Evolutionary conservation across 1,140 invertebrate species (phyloP), one percentile per base, ranked within the genome.

Genomic region (Paracyclopina nana): DNA sequence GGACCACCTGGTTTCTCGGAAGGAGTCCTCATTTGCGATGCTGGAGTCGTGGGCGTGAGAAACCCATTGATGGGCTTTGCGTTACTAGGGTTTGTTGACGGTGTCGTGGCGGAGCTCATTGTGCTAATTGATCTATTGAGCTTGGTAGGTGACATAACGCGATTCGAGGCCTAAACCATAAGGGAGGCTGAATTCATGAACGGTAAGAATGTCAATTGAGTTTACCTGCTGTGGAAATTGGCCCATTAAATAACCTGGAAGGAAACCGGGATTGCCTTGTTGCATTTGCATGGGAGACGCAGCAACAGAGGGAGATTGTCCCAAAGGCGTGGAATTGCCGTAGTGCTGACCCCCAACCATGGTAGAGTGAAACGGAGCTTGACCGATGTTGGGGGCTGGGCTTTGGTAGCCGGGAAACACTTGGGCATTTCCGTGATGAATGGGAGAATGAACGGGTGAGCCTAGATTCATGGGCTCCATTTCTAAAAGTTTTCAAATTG

Each of bases 391-490:
- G n/a, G n/a, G n/a, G n/a, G n/a, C n/a, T n/a, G n/a, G n/a, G n/a
- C n/a, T n/a, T n/a, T n/a, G n/a, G n/a, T n/a, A n/a, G n/a, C n/a
- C n/a, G n/a, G n/a, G n/a, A n/a, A 8, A 20, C 20, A 20, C 34
- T n/a, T 9, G 34, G 34, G 12, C 4, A 27, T 45, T 22, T 22
- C n/a, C 14, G 25, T 45, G 43, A 22, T 2, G 43, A 27, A 22
- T 3, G 16, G 45, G 45, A 12, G 45, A 48, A 22, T 48, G 45
- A 6, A 50, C 48, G 9, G 50, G 50, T 6, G 50, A 52, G 11
- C 50, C 50, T 11, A 52, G 41, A 27, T 16, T 26, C 50, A 52
- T 52, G 3, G 50, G 41, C 28, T 52, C 50, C 50, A 52, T 52
- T 4, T 16, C 16, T 3, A 29, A 3, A 28, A 48, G 3, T n/a